Evolutionary conservation across 1,140 invertebrate genomes (phyloP).

Genomic region (Gryllus bimaculatus): DNA sequence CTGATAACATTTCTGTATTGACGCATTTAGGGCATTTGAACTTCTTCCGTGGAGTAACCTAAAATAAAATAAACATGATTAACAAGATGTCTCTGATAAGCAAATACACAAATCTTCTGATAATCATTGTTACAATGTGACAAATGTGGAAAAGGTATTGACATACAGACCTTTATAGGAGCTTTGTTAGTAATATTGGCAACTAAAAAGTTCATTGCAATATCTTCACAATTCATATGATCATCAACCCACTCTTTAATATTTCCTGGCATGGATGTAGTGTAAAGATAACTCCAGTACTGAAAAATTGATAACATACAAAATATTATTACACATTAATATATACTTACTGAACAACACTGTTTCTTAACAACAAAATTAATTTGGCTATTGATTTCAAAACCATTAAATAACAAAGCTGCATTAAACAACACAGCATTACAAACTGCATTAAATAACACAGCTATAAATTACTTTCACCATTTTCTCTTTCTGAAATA

Average conservation of each 20-base stretch:
- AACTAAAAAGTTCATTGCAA: conserved; percentile 90
- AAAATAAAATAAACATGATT: conserved; percentile 23
- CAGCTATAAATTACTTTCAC: no score
- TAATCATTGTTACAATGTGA: conserved; percentile 62
- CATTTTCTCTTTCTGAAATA: background rate
- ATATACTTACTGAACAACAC: no score
- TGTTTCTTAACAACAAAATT: background rate
- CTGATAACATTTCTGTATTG: conserved; percentile 89
- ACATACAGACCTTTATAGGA: conserved; percentile 69
- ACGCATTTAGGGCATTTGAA: conserved; percentile 94
- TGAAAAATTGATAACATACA: conserved; percentile 27
- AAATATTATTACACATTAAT: background rate
- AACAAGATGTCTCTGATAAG: background rate
- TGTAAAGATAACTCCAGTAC: conserved; percentile 86
- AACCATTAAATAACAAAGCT: background rate
- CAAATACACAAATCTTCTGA: conserved; percentile 59
- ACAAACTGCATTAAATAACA: no score
- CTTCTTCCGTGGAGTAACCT: conserved; percentile 94
- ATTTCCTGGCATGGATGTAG: conserved; percentile 65
- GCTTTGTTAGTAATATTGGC: conserved; percentile 85
- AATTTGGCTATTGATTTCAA: conserved; percentile 12
- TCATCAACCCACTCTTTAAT: conserved; percentile 79
- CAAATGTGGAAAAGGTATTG: no score
- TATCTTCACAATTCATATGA: conserved; percentile 92
- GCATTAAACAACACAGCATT: background rate